phyloP scores from a whole-genome alignment of 2,797 vertebrate genomes.

The Trematomus bernacchii region DNA sequence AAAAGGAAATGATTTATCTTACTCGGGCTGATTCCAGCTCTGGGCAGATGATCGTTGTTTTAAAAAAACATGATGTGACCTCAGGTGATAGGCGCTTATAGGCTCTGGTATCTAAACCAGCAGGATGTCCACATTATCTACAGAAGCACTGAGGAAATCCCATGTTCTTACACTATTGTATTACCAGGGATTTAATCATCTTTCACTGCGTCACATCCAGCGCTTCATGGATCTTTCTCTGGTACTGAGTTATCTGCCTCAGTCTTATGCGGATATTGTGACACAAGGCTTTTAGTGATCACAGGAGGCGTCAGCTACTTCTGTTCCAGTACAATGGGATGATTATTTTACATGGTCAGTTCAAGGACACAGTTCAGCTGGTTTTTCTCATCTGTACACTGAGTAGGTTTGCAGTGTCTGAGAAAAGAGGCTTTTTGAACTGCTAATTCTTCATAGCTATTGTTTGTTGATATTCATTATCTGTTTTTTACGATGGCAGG shows the following conservation, averaged over 20 bases:
- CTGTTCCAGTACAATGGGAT: slow-evolving; percentile 67
- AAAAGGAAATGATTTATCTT: slow-evolving; percentile 15
- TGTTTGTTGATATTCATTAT: neutral
- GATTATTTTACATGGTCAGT: slow-evolving; percentile 45
- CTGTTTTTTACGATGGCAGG: no score
- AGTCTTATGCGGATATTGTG: slow-evolving; percentile 41
- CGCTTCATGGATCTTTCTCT: slow-evolving; percentile 54
- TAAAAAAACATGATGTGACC: slow-evolving; percentile 51
- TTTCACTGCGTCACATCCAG: slow-evolving; percentile 74
- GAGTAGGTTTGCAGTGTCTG: neutral
- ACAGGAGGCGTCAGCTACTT: slow-evolving; percentile 42
- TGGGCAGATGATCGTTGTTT: slow-evolving; percentile 16
- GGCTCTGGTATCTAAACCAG: slow-evolving; percentile 60
- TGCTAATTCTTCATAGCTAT: neutral
- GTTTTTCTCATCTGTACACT: neutral
- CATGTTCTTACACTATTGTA: slow-evolving; percentile 72
- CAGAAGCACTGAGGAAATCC: slow-evolving; percentile 74
- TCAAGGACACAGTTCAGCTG: slow-evolving; percentile 53
- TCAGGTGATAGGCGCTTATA: slow-evolving; percentile 17
- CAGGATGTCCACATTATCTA: slow-evolving; percentile 84
- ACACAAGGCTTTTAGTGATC: slow-evolving; percentile 28
- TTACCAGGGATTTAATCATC: slow-evolving; percentile 74
- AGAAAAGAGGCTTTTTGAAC: neutral
- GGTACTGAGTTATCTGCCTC: slow-evolving; percentile 54
- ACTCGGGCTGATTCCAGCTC: slow-evolving; percentile 17